Percentiles rank a stretch among this genome's conserved stretches.
phyloP scores from a whole-genome alignment of 2,113 vertebrate genomes.

The Triplophysa siluroides region DNA sequence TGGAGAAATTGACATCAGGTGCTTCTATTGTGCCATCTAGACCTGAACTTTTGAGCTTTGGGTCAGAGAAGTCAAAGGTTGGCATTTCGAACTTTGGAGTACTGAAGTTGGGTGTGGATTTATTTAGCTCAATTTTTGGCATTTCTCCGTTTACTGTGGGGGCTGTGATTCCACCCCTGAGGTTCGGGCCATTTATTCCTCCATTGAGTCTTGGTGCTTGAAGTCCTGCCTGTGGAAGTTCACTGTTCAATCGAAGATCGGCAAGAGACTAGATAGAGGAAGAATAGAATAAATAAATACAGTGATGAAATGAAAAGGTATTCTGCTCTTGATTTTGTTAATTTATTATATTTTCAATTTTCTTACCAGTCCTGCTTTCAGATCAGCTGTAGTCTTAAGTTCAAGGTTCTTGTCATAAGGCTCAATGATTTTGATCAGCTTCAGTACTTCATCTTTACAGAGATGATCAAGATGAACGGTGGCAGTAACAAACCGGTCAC shows the following conservation, averaged over 20 bases:
- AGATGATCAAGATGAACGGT: constrained; percentile 72
- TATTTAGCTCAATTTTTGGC: constrained; percentile 41
- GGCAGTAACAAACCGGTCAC: constrained; percentile 69
- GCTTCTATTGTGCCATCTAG: constrained; percentile 53
- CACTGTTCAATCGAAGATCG: constrained; percentile 44
- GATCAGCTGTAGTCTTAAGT: constrained; percentile 66
- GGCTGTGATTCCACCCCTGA: constrained; percentile 50
- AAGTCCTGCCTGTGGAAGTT: constrained; percentile 48
- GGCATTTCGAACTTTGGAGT: constrained; percentile 53
- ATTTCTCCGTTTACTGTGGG: constrained; percentile 57
- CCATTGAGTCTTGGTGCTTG: constrained; percentile 55
- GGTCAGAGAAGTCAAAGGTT: constrained; percentile 54
- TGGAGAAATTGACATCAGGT: constrained; percentile 56
- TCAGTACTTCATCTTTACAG: constrained; percentile 60
- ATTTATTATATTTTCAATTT: not conserved
- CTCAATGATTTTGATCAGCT: constrained; percentile 67
- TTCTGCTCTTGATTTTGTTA: not conserved
- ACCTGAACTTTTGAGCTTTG: constrained; percentile 60
- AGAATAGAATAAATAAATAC: not conserved
- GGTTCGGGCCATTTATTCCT: constrained; percentile 50
- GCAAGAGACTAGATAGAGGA: constrained; percentile 41
- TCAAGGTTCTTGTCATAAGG: constrained; percentile 70
- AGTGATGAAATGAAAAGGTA: not conserved
- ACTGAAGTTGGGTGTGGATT: constrained; percentile 31
- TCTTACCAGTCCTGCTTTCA: constrained; percentile 45